phyloP scores from a whole-genome alignment of 2,113 vertebrate species.

The Elgaria multicarinata region DNA sequence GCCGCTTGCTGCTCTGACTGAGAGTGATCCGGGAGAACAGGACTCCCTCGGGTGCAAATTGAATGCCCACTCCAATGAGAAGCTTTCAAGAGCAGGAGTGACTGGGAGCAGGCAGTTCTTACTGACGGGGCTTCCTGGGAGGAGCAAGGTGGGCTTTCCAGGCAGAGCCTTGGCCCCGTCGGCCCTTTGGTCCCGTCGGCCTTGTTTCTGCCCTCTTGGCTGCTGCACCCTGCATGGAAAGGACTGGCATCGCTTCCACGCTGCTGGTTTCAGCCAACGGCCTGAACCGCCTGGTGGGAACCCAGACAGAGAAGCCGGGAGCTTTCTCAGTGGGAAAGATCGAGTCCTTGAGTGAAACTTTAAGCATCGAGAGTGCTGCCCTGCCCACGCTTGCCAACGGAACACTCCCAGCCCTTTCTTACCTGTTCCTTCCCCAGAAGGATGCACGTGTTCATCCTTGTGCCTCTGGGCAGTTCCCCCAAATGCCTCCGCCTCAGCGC shows the following conservation, averaged over 20 bases:
- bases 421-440: neutral
- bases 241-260: no score
- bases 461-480: neutral
- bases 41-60: no score
- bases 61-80: neutral
- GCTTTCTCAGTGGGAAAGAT: accelerated
- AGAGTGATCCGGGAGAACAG: neutral
- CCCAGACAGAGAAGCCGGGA: neutral
- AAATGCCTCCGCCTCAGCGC: neutral
- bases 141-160: neutral
- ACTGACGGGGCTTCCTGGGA: neutral
- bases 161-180: neutral
- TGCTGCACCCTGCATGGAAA: neutral
- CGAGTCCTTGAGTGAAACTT: neutral
- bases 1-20: neutral
- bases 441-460: neutral
- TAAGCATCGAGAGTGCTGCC: no score
- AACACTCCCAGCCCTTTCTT: neutral
- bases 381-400: neutral
- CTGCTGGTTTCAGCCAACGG: no score
- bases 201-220: neutral
- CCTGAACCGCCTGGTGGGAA: neutral
- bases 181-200: neutral
- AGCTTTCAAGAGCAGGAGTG: no score
- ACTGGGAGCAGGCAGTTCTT: no score